These are phyloP conservation scores for Philopotamus ludificatus DNA, from an alignment of 1,140 invertebrate genomes.

Conservation along the genomic window DNA sequence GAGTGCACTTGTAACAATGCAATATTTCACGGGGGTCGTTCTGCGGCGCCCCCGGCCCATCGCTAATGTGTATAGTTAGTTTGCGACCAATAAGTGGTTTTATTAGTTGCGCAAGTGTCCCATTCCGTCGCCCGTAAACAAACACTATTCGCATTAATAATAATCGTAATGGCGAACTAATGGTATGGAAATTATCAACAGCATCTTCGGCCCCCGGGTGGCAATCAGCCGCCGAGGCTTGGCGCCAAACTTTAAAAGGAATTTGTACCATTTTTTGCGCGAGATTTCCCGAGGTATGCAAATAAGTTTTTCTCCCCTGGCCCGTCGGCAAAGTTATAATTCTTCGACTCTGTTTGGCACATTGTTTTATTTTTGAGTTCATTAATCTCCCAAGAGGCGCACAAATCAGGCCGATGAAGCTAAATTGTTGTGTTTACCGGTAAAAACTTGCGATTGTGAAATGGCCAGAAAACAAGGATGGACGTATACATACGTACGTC, in stretches of 20 bases:
- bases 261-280: slow-evolving; percentile 9
- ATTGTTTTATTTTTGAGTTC: slow-evolving; percentile 9
- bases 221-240: slow-evolving; percentile 14
- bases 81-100: slow-evolving; percentile 43
- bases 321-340: slow-evolving; percentile 25
- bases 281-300: slow-evolving; percentile 33
- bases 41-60: slow-evolving; percentile 23
- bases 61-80: slow-evolving; percentile 42
- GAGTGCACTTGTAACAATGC: too few relatives aligned
- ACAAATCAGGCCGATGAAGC: background rate
- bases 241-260: slow-evolving; percentile 22
- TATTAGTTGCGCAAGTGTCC: slow-evolving; percentile 41
- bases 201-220: slow-evolving; percentile 25
- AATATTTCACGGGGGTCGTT: slow-evolving; percentile 23
- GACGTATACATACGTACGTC: background rate
- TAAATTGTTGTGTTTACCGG: background rate
- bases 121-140: slow-evolving; percentile 37
- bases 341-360: slow-evolving; percentile 4
- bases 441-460: background rate
- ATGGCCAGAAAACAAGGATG: too few relatives aligned
- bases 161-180: slow-evolving; percentile 40
- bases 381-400: background rate
- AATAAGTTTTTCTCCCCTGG: slow-evolving; percentile 27
- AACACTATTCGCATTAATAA: slow-evolving; percentile 40
- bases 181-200: slow-evolving; percentile 40